Percentiles rank a stretch among this genome's conserved stretches.
Evolutionary conservation across 2,797 vertebrate species (phyloP).

Genomic region (Dermochelys coriacea): DNA sequence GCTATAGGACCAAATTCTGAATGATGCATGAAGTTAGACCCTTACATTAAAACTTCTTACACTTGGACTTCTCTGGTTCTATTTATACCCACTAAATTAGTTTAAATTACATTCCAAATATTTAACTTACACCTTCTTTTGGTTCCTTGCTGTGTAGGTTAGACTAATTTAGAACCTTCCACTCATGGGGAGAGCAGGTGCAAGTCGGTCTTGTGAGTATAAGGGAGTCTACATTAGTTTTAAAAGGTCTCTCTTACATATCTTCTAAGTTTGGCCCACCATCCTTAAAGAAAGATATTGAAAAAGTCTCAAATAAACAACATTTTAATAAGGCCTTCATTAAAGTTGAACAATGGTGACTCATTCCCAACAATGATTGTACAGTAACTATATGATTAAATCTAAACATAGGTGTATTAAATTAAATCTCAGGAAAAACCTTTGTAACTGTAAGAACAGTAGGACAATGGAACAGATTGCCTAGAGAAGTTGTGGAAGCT

Average conservation of each 20-base stretch:
- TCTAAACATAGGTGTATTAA: not conserved
- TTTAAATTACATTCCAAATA: not conserved
- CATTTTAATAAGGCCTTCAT: not conserved
- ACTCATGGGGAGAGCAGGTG: rapidly evolving
- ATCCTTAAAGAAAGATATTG: not conserved
- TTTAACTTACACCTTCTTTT: not conserved
- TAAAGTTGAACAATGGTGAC: not conserved
- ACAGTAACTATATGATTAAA: not conserved
- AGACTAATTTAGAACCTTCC: not conserved
- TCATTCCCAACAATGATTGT: not conserved
- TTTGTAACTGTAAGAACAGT: not conserved
- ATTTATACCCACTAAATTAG: not conserved
- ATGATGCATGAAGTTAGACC: not conserved
- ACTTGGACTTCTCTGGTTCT: not conserved
- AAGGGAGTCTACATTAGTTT: not conserved
- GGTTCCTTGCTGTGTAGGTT: not conserved
- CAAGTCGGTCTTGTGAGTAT: not conserved
- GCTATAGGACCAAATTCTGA: not conserved
- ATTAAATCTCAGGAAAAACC: not conserved
- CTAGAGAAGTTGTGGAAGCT: not conserved
- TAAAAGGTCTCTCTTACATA: not conserved
- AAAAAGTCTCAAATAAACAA: not conserved
- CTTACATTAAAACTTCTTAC: not conserved
- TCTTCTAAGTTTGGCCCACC: not conserved
- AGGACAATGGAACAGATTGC: not conserved